Percentiles rank a stretch among this genome's conserved stretches.
Conservation (phyloP, 2,113 vertebrate genomes). For the Rhagologus leucostigma region DNA sequence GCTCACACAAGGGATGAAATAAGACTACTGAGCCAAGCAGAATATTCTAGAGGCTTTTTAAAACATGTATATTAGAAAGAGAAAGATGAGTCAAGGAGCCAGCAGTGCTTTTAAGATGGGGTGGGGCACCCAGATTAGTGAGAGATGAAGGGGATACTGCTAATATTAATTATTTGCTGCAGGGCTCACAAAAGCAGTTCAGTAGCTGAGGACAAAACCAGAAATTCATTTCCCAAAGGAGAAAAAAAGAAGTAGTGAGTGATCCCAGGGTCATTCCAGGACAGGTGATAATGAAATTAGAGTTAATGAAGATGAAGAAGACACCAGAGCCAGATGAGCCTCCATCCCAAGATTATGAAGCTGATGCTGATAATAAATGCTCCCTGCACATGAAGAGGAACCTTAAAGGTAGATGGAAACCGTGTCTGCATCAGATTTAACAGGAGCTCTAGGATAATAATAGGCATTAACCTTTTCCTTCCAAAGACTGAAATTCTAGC, state of each 20-base stretch:
- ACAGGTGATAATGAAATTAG: conserved; percentile 79
- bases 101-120: background rate
- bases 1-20: background rate
- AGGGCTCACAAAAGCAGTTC: conserved; percentile 36
- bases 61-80: background rate
- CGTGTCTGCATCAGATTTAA: background rate
- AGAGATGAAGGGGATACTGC: conserved; percentile 4
- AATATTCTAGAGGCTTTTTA: conserved; percentile 13
- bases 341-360: conserved; percentile 16
- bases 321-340: conserved; percentile 63
- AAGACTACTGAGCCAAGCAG: background rate
- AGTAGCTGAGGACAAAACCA: conserved; percentile 48
- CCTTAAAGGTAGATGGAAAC: background rate
- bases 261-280: conserved; percentile 69
- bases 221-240: conserved; percentile 73
- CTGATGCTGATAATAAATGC: background rate
- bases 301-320: conserved; percentile 73
- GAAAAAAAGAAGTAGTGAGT: conserved; percentile 45
- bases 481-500: background rate
- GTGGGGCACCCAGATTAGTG: background rate
- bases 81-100: background rate
- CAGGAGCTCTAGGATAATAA: background rate
- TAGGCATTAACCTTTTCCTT: background rate
- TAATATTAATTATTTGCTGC: conserved; percentile 55
- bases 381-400: background rate